Percentiles rank a stretch among this genome's conserved stretches.
These are phyloP conservation scores for Phymatocera aterrima DNA, from an alignment of 2,888 invertebrate species.

Conservation along the genomic window DNA sequence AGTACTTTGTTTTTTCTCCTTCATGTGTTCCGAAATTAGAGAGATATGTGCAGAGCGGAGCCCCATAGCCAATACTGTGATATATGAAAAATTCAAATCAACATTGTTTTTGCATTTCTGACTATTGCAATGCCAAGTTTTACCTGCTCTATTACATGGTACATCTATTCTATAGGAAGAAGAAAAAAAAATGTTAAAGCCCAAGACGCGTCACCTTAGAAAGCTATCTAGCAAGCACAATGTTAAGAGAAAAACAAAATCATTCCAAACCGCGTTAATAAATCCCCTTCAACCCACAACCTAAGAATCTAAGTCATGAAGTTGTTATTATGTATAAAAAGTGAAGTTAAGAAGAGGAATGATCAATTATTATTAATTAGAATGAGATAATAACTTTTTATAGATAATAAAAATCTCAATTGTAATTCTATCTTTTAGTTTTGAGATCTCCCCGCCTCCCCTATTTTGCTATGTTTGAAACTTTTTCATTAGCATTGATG, in stretches of 20 bases:
- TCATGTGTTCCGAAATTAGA: slow-evolving; percentile 19
- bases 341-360: background rate
- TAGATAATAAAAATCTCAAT: background rate
- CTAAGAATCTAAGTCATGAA: slow-evolving; percentile 39
- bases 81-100: slow-evolving; percentile 58
- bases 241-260: slow-evolving; percentile 24
- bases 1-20: slow-evolving; percentile 11
- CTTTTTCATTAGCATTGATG: slow-evolving; percentile 46
- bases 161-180: slow-evolving; percentile 17
- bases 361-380: slow-evolving; percentile 1
- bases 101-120: slow-evolving; percentile 47
- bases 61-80: slow-evolving; percentile 63
- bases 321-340: slow-evolving; percentile 24
- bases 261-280: slow-evolving; percentile 42
- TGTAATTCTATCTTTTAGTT: slow-evolving; percentile 56
- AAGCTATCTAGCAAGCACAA: slow-evolving; percentile 45
- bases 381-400: slow-evolving; percentile 2
- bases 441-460: slow-evolving; percentile 55
- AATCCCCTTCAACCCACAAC: slow-evolving; percentile 26
- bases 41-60: slow-evolving; percentile 13
- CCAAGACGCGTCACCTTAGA: slow-evolving; percentile 34
- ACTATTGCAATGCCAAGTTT: slow-evolving; percentile 47
- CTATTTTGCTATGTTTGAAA: slow-evolving; percentile 51
- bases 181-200: slow-evolving; percentile 9
- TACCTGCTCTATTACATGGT: slow-evolving; percentile 35